Evolutionary conservation across 2,888 invertebrate species (phyloP).

Genomic region (Hydrotaea cyrtoneurina): DNA sequence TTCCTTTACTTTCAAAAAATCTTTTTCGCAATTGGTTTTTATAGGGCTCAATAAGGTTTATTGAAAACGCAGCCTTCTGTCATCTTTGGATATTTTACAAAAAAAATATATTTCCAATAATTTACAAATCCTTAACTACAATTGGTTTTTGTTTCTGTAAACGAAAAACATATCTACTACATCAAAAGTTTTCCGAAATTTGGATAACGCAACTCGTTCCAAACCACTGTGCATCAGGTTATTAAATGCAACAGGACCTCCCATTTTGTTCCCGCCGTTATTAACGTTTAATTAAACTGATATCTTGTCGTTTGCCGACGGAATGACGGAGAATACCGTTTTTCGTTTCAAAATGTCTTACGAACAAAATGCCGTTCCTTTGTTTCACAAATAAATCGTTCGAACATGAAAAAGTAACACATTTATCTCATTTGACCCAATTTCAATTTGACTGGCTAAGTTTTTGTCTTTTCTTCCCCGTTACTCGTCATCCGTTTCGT

Average conservation of each 20-base stretch:
- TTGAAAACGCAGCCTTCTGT: no score
- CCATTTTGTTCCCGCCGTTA: constrained; percentile 59
- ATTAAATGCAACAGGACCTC: constrained; percentile 62
- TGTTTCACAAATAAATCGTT: constrained; percentile 65
- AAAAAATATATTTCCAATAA: no score
- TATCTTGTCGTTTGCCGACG: constrained; percentile 49
- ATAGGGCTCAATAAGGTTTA: no score
- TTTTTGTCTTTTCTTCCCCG: constrained; percentile 33
- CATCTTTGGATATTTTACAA: no score
- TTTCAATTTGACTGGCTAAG: constrained; percentile 25
- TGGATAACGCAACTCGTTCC: no score
- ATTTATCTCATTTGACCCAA: constrained; percentile 64
- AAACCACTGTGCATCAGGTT: no score
- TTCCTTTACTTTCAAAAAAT: no score
- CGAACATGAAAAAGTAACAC: constrained; percentile 58
- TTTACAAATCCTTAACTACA: no score
- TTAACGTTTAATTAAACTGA: constrained; percentile 66
- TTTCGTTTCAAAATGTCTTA: constrained; percentile 18
- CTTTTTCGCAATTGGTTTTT: no score
- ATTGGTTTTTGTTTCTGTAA: no score
- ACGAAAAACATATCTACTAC: no score
- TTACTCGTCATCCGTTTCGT: not conserved
- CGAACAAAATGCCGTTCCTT: constrained; percentile 51
- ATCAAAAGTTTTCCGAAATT: no score
- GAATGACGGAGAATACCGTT: constrained; percentile 51